These are phyloP conservation scores for Actinopyga echinites DNA, from an alignment of 53 echinoderm and acorn worm species.

Conservation along the genomic window DNA sequence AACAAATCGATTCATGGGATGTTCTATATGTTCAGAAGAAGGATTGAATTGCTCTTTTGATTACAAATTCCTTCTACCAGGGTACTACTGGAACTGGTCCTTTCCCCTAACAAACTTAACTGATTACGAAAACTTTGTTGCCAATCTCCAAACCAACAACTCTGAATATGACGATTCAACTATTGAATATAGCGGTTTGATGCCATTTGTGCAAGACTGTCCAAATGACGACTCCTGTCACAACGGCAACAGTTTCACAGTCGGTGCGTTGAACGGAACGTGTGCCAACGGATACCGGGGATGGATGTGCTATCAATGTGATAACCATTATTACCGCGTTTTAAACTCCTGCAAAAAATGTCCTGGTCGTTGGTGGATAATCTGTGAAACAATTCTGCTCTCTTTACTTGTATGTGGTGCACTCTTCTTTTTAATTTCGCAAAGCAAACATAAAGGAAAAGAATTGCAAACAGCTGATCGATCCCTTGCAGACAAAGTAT, in stretches of 20 bases:
- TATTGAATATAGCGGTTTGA: neutral
- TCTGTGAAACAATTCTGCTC: neutral
- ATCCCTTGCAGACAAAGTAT: no score
- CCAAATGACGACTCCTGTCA: neutral
- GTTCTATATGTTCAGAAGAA: neutral
- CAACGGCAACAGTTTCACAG: neutral
- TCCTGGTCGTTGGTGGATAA: neutral
- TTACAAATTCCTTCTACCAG: neutral
- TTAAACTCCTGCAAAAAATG: neutral
- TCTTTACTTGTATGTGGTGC: neutral
- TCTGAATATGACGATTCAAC: neutral
- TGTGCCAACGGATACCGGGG: constrained; percentile 1
- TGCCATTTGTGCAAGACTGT: neutral
- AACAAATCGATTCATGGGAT: neutral
- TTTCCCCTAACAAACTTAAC: neutral
- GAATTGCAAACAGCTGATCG: no score
- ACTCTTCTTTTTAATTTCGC: neutral
- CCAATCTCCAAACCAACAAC: neutral
- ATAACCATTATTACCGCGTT: neutral
- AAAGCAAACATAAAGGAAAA: neutral
- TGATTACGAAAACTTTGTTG: neutral
- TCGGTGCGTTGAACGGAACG: neutral
- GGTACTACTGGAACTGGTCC: constrained; percentile 34
- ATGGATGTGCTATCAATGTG: constrained; percentile 14
- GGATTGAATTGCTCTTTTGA: constrained; percentile 17